Base-by-base conservation (phyloP, 1,140 invertebrate species). In the Phymastichus coffea region DNA sequence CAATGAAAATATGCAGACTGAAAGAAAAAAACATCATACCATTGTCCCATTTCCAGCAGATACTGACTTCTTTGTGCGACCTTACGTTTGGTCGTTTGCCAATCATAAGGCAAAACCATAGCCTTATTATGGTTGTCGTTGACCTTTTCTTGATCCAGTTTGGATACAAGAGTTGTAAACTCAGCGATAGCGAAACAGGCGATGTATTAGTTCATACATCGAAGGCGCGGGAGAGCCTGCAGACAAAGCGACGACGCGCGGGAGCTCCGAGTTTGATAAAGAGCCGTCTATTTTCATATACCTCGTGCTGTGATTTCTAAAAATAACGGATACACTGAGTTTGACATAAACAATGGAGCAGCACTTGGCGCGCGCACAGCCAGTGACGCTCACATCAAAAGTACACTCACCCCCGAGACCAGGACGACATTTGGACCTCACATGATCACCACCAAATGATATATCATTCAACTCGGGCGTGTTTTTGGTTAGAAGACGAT, bases 21-120 rank as follows among this genome's bases (percentile, higher is more conserved):
- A 12, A 38, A n/a, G 14, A 4, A 22, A 46, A 15, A 41, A 15
- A 3, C 17, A 30, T n/a, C 46, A 1, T 38, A 84, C 89, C 89
- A 92, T 76, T 88, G 85, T 40, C 87, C 88, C 15, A 86, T 86
- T 66, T 90, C 86, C 3, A 92, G 70, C 20, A 93, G 68, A 72
- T 89, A 84, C 47, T 84, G 82, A 4, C 88, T 87, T 48, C 90
- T 79, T 68, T 90, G 84, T 52, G 86, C 85, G 20, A 91, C 77
- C 66, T 84, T 83, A 44, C 86, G 84, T 57, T 87, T 86, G 57
- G 81, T 82, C 59, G 85, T 83, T 76, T 93, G 90, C 90, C 90
- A 92, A 70, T 92, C 89, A 61, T 73, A 80, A n/a, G 76, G 73
- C 28, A 74, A 59, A 55, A 72, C 68, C 76, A 78, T 77, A 51